Evolutionary conservation across 2,888 invertebrate genomes (phyloP), one percentile per base, ranked within the genome.

Genomic region (Saturnia japonica): DNA sequence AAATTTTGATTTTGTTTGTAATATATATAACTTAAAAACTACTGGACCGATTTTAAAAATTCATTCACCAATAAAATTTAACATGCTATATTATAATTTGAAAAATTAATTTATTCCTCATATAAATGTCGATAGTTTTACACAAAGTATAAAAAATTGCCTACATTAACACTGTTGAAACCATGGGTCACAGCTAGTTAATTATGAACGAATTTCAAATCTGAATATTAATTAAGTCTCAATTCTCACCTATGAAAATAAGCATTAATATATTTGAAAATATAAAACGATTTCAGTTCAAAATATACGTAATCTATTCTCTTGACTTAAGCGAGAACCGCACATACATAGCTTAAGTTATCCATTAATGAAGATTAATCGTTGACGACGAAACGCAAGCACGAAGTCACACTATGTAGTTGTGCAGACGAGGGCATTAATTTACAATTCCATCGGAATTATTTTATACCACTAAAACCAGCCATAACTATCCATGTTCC

Each of bases 281-380:
- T 11, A 25, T 57, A 57, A 57, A 57, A 57, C 25, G 12, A 25
- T 57, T 57, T 57, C 11, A 57, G 25, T 57, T 54, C n/a, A 54
- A 57, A 57, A 57, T 25, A 25, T 19, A 57, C 57, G 57, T 57
- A 57, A 25, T 57, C 57, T 57, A 83, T 84, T 83, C 82, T 80
- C 80, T 75, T 69, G 83, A 82, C 84, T 87, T 81, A 68, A 78
- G 75, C 80, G 84, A 82, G 81, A 86, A 87, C 90, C 91, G 85
- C 90, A 89, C 85, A 86, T 87, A 89, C 85, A 86, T 87, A 85
- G 87, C 88, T 86, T 86, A 81, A 85, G 84, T 84, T 84, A 88
- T 84, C 86, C 88, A 86, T 88, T 92, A 92, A 92, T 92, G 91
- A 91, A 91, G 93, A 93, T 93, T 91, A 92, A 93, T 91, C 87